phyloP scores from a whole-genome alignment of 2,797 vertebrate species.

The Carduelis carduelis region DNA sequence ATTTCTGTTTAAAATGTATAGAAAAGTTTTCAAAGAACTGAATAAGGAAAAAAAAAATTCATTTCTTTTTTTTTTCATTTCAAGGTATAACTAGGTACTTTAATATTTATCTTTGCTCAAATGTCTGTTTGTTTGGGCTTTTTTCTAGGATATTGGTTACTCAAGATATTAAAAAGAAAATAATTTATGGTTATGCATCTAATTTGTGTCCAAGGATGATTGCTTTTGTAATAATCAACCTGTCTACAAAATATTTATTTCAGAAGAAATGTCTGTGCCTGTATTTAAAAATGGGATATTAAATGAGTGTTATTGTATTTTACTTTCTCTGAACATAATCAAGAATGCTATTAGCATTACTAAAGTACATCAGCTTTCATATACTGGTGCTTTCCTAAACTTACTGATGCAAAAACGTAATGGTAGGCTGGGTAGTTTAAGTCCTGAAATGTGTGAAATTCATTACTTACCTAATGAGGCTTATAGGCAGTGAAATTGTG shows the following conservation, averaged over 20 bases:
- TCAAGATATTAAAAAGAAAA: not conserved
- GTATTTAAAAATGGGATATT: conserved; percentile 28
- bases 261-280: not conserved
- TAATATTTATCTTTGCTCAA: not conserved
- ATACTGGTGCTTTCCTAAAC: not conserved
- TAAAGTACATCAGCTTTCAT: conserved; percentile 41
- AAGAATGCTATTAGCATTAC: conserved; percentile 41
- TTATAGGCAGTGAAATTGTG: conserved; percentile 8
- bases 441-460: conserved; percentile 46
- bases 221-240: not conserved
- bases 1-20: not conserved
- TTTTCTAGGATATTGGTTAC: not conserved
- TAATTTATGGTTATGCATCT: conserved; percentile 13
- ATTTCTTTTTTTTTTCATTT: not conserved
- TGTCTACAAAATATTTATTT: not conserved
- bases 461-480: conserved; percentile 64
- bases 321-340: conserved; percentile 43
- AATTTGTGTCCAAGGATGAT: conserved; percentile 4
- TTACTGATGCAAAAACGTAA: conserved; percentile 59
- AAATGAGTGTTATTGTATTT: conserved; percentile 26
- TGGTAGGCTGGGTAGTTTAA: conserved; percentile 31
- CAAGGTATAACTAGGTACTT: not conserved
- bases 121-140: not conserved
- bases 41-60: not conserved
- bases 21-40: not conserved